A percentile compares a stretch with the other conserved stretches of the same genome.
These are phyloP conservation scores for Alloplasta piceator DNA, from an alignment of 2,888 invertebrate species.

Conservation along the genomic window DNA sequence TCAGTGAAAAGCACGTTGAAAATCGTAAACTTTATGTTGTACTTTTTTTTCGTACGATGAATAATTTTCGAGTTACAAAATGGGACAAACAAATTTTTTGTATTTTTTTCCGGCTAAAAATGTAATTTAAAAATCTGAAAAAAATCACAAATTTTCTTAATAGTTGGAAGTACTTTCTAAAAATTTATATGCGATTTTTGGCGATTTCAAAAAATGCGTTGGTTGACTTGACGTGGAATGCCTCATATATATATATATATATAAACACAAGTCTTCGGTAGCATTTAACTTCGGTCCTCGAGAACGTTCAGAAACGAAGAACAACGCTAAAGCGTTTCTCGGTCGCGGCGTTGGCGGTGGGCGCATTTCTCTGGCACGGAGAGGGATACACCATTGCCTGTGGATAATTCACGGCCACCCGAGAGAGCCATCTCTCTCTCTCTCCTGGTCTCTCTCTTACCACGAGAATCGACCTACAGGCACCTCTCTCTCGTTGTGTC, in stretches of 20 bases:
- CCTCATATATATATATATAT: slow-evolving; percentile 7
- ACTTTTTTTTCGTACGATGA: too few relatives aligned
- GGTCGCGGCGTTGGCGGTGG: slow-evolving; percentile 39
- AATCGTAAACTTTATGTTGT: too few relatives aligned
- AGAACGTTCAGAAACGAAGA: slow-evolving; percentile 27
- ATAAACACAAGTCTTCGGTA: slow-evolving; percentile 24
- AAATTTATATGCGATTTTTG: too few relatives aligned
- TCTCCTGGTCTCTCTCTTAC: slow-evolving; percentile 17
- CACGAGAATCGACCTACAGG: slow-evolving; percentile 45
- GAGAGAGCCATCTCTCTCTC: slow-evolving; percentile 45
- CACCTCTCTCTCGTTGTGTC: slow-evolving; percentile 36
- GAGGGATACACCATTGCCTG: slow-evolving; percentile 28
- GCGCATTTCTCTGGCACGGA: slow-evolving; percentile 42
- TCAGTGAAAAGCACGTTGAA: too few relatives aligned
- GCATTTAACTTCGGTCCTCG: slow-evolving; percentile 55
- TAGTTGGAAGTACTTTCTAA: too few relatives aligned
- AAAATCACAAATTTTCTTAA: too few relatives aligned
- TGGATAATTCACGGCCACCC: slow-evolving; percentile 68
- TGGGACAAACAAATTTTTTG: too few relatives aligned
- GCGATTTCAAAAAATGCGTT: too few relatives aligned
- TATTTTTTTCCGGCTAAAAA: too few relatives aligned
- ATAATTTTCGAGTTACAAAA: too few relatives aligned
- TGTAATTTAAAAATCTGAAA: too few relatives aligned
- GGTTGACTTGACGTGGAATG: too few relatives aligned
- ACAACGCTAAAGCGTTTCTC: slow-evolving; percentile 49